Conservation (phyloP, 1,140 invertebrate genomes). For the Brachionus asplanchnoidis region DNA sequence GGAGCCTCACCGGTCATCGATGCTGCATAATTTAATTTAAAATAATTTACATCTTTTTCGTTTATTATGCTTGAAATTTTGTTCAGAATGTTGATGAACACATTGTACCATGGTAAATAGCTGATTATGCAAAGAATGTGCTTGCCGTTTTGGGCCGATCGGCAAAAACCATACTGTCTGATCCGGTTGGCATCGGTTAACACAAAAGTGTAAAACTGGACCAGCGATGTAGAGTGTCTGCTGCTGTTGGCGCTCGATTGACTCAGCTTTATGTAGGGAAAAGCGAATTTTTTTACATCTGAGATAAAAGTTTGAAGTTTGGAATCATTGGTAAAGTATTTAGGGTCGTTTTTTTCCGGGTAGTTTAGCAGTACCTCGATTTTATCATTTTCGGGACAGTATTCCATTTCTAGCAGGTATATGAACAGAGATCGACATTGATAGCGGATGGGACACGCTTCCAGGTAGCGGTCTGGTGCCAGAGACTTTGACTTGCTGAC, state of each 20-base stretch:
- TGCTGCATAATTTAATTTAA: background rate
- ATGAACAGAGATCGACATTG: constrained; percentile 4
- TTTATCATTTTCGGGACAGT: background rate
- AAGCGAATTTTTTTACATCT: constrained; percentile 40
- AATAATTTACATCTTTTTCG: constrained; percentile 30
- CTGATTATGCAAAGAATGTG: constrained; percentile 33
- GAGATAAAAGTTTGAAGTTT: background rate
- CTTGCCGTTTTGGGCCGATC: constrained; percentile 19
- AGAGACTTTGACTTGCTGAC: background rate
- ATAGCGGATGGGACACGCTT: constrained; percentile 38
- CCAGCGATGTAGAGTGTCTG: background rate
- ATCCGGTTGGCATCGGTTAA: constrained; percentile 30
- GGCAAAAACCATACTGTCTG: constrained; percentile 28
- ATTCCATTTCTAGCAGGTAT: constrained; percentile 28
- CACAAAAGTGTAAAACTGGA: constrained; percentile 40
- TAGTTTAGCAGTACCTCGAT: constrained; percentile 19
- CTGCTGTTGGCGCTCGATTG: background rate
- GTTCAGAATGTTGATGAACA: constrained; percentile 24
- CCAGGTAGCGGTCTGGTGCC: constrained; percentile 12
- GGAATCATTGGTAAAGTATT: background rate
- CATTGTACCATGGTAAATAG: constrained; percentile 40
- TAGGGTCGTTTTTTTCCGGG: constrained; percentile 6
- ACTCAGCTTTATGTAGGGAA: background rate
- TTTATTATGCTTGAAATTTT: constrained; percentile 29
- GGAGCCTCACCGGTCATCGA: background rate